Base-by-base conservation (phyloP, 2,113 vertebrate species). In the Peromyscus polionotus region DNA sequence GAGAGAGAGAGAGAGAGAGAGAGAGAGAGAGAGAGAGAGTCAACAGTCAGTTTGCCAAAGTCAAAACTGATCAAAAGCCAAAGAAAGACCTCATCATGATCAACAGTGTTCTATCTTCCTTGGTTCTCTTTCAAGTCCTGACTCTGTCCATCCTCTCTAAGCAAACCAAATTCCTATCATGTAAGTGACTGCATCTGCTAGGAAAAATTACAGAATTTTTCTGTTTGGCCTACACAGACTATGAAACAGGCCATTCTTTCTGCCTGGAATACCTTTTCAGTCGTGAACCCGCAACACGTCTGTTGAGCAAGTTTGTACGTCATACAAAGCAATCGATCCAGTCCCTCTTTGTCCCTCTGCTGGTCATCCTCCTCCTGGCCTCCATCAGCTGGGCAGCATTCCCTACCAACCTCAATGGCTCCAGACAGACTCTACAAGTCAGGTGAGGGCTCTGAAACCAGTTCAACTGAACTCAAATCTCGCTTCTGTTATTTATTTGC, bases 251-350 rank as follows among this genome's bases (percentile, higher is more conserved):
- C 12, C 31, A 4, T 83, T 67, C 16, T 57, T 95, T 94, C 77
- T 93, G 42, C 39, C 84, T 95, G 91, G 61, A 90, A 86, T 16
- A 3, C 1, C 26, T 48, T 85, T 77, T 88, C 6, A n/a, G 16
- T 80, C 70, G 24, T 51, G 1, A 85, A 48, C 14, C 88, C 10
- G 16, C 33, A 12, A 59, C 51, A 26, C 59, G 61, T 68, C 57
- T 80, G 16, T 45, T 90, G 92, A 36, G 13, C 19, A 90, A 75
- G 96, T 54, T 93, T 72, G 7, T 65, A 1, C 73, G 92, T 94
- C 45, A 77, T 81, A 75, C 54, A 80, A 91, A 94, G 31, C 59
- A 83, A 92, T 76, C 86, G 39, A 94, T 63, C 48, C 83, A 73
- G 36, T 28, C 39, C 7, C 33, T 91, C 39, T 94, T 89, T 93